Percentiles rank a stretch among this genome's conserved stretches.
Conservation (phyloP, 2,888 invertebrate species). For the Corythucha ciliata region DNA sequence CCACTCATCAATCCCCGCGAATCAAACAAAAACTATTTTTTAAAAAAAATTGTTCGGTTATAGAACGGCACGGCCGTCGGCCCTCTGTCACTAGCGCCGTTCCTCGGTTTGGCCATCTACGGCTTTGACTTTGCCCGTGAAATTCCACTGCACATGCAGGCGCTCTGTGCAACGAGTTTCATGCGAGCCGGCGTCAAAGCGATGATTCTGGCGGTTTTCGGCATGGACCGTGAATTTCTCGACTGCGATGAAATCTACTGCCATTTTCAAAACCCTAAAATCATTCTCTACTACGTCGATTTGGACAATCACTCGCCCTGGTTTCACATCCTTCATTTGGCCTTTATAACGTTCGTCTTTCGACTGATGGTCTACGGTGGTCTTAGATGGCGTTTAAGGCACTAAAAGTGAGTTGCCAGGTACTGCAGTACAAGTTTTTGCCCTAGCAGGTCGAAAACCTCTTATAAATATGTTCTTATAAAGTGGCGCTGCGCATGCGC, state of each 20-base stretch:
- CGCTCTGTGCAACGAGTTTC: constrained; percentile 56
- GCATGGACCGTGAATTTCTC: constrained; percentile 49
- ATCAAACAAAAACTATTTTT: too few species aligned
- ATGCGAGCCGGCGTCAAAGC: constrained; percentile 57
- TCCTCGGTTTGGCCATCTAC: constrained; percentile 57
- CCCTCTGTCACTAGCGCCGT: constrained; percentile 55
- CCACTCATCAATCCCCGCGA: too few species aligned
- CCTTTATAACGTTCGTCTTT: constrained; percentile 46
- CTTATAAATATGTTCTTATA: too few species aligned
- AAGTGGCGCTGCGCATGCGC: too few species aligned
- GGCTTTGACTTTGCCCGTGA: constrained; percentile 60
- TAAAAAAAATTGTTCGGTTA: too few species aligned
- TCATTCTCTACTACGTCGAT: constrained; percentile 46
- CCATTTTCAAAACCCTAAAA: constrained; percentile 53
- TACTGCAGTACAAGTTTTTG: too few species aligned
- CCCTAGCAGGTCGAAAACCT: too few species aligned
- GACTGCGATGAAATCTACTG: constrained; percentile 49
- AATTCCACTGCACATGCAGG: constrained; percentile 52
- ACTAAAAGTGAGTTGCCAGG: too few species aligned
- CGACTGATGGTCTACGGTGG: constrained; percentile 8
- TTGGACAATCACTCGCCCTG: constrained; percentile 53
- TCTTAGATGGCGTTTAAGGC: constrained; percentile 12
- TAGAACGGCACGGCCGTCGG: constrained; percentile 62
- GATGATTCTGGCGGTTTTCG: constrained; percentile 53
- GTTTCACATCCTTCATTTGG: constrained; percentile 44